phyloP scores from a whole-genome alignment of 2,888 invertebrate genomes.

The Orthonevra nobilis region DNA sequence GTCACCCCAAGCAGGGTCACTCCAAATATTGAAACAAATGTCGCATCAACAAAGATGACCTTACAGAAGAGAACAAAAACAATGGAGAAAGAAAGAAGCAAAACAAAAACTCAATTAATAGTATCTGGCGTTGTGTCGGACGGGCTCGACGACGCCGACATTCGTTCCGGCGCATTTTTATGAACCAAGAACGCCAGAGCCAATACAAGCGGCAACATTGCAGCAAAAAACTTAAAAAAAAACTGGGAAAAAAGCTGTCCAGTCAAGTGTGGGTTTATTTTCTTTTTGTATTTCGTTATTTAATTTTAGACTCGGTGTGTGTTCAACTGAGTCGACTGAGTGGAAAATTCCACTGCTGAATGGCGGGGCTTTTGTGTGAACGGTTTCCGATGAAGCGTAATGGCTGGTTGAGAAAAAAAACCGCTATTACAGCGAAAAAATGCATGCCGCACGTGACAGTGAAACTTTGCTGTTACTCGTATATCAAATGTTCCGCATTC shows the following conservation, averaged over 20 bases:
- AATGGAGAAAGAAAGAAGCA: background rate
- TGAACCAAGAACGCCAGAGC: too few species aligned
- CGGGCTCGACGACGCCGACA: too few species aligned
- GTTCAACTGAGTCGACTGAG: constrained; percentile 33
- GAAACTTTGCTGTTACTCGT: constrained; percentile 34
- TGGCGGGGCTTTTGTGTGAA: constrained; percentile 44
- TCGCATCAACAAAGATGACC: too few species aligned
- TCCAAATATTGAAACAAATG: too few species aligned
- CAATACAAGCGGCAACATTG: constrained; percentile 23
- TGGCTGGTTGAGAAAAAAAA: constrained; percentile 19
- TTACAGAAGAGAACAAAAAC: background rate
- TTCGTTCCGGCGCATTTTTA: constrained; percentile 20
- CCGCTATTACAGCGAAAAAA: constrained; percentile 30
- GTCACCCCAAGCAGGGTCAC: too few species aligned
- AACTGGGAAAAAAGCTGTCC: constrained; percentile 29
- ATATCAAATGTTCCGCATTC: constrained; percentile 2
- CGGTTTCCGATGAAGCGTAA: constrained; percentile 21
- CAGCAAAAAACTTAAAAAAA: too few species aligned
- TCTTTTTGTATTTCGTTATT: constrained; percentile 32
- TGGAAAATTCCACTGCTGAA: constrained; percentile 57
- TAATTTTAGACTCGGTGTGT: constrained; percentile 46
- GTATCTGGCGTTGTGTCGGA: background rate
- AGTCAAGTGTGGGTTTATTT: constrained; percentile 7
- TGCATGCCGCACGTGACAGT: constrained; percentile 46
- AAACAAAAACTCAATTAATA: constrained; percentile 22